Conservation (phyloP, 2,113 vertebrate species). For the Macaca fascicularis region T2T-MFA8v1.1 NC_088379.1:65432501-65433000, state of each 20-base stretch:
- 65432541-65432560: constrained; percentile 28
- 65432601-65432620: constrained; percentile 89
- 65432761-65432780: not conserved
- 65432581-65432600: constrained; percentile 55
- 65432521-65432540: constrained; percentile 70
- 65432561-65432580: constrained; percentile 21
- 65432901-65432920: not conserved
- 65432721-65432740: not conserved
- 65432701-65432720: not conserved
- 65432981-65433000: not conserved
- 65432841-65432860: not conserved
- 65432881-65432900: not conserved
- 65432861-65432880: not conserved
- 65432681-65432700: fast-evolving
- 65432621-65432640: constrained; percentile 90
- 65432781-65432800: fast-evolving
- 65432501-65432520: constrained; percentile 63
- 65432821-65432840: not conserved
- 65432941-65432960: not conserved
- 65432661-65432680: not conserved
- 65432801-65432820: not conserved
- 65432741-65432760: not conserved
- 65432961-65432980: constrained; percentile 36
- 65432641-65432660: constrained; percentile 10
- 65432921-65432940: not conserved